Conservation (phyloP, 2,113 vertebrate genomes). For the Paraplagusia blochii region DNA sequence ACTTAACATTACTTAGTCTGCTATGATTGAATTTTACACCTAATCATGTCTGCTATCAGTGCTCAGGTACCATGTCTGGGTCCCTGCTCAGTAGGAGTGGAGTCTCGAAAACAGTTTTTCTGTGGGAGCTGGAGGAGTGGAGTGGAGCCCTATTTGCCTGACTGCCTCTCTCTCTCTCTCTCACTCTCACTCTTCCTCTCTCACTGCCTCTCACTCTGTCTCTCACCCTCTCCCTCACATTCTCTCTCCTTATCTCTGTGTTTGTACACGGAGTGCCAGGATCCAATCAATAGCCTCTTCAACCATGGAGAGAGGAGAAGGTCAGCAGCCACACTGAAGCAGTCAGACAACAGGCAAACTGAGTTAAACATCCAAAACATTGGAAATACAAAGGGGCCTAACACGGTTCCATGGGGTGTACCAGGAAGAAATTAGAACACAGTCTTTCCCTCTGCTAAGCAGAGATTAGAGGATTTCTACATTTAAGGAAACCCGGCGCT, state of each 20-base stretch:
- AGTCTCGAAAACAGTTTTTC: conserved; percentile 36
- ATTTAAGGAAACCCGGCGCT: background rate
- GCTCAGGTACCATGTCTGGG: conserved; percentile 63
- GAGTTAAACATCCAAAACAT: conserved; percentile 47
- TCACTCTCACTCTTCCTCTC: conserved; percentile 47
- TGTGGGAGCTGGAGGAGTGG: conserved; percentile 27
- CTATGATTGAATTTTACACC: conserved; percentile 64
- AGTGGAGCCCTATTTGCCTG: conserved; percentile 63
- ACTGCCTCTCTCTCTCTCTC: conserved; percentile 56
- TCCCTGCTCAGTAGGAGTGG: conserved; percentile 53
- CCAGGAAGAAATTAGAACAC: conserved; percentile 15
- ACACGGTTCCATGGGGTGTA: conserved; percentile 7
- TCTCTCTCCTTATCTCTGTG: conserved; percentile 71
- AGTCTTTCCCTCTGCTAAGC: conserved; percentile 6
- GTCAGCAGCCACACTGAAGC: conserved; percentile 67
- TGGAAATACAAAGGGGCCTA: conserved; percentile 19
- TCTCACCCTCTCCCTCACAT: conserved; percentile 45
- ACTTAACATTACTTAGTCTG: conserved; percentile 64
- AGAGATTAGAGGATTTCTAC: conserved; percentile 10
- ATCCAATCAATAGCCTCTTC: conserved; percentile 80
- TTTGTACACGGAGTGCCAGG: conserved; percentile 80
- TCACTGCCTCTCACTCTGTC: conserved; percentile 74
- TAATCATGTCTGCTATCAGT: conserved; percentile 65
- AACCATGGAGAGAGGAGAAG: conserved; percentile 77
- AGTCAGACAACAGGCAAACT: conserved; percentile 36